phyloP scores from a whole-genome alignment of 2,797 vertebrate genomes.

The Clarias pachynema region DNA sequence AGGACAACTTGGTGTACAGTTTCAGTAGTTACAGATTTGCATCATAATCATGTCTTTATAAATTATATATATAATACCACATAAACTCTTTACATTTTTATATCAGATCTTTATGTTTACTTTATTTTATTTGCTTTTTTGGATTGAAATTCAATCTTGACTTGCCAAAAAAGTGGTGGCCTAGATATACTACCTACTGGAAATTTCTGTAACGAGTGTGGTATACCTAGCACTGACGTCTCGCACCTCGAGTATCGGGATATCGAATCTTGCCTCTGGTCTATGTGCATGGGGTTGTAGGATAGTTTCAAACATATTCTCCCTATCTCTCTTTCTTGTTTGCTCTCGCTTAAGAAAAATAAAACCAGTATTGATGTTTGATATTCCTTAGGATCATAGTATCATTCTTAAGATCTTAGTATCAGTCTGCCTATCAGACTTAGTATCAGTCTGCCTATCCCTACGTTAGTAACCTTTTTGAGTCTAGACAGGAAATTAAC shows the following conservation, averaged over 20 bases:
- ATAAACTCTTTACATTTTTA: neutral
- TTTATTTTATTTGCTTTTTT: neutral
- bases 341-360: no score
- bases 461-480: neutral
- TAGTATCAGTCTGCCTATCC: neutral
- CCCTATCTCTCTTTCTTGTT: no score
- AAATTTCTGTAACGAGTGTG: neutral
- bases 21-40: neutral
- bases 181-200: neutral
- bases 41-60: neutral
- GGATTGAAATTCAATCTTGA: neutral
- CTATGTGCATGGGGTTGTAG: no score
- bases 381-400: neutral
- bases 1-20: neutral
- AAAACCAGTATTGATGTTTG: no score
- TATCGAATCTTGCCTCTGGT: no score
- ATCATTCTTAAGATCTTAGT: neutral
- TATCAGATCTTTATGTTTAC: neutral
- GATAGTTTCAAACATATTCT: no score
- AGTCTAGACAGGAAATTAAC: neutral
- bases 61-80: neutral
- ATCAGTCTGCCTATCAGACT: neutral
- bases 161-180: neutral
- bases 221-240: no score
- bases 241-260: no score